Evolutionary conservation across 2,888 invertebrate genomes (phyloP).

Genomic region (Mamestra brassicae): DNA sequence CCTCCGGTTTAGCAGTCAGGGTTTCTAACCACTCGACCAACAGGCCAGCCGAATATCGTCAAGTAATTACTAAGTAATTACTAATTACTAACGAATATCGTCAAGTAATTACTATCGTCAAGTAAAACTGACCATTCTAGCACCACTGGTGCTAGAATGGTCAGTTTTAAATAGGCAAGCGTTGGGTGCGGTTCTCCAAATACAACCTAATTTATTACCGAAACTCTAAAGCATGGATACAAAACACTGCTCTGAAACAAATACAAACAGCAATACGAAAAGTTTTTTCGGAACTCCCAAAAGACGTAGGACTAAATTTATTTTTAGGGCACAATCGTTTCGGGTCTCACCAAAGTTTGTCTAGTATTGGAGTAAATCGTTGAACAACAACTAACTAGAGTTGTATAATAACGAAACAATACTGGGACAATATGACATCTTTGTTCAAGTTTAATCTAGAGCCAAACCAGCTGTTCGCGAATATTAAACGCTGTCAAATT

Average conservation of each 20-base stretch:
- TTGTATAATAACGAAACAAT: slow-evolving; percentile 21
- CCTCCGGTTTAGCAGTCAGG: no score
- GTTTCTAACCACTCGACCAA: no score
- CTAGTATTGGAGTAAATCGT: slow-evolving; percentile 18
- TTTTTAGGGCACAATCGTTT: slow-evolving; percentile 30
- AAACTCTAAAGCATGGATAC: slow-evolving; percentile 18
- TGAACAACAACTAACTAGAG: slow-evolving; percentile 15
- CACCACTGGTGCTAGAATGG: background rate
- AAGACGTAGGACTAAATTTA: slow-evolving; percentile 41
- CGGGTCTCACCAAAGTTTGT: slow-evolving; percentile 23
- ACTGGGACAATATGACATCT: slow-evolving; percentile 30
- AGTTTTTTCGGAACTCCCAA: slow-evolving; percentile 42
- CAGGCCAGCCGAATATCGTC: no score
- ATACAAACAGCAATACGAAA: slow-evolving; percentile 36
- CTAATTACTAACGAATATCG: no score
- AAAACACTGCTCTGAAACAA: slow-evolving; percentile 12
- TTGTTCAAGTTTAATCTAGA: slow-evolving; percentile 62
- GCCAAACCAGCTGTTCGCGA: slow-evolving; percentile 64
- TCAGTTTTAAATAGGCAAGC: background rate
- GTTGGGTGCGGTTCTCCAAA: background rate
- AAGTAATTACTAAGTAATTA: no score
- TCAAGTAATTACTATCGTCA: no score
- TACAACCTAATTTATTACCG: slow-evolving; percentile 1
- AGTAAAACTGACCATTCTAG: no score
- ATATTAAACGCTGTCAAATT: slow-evolving; percentile 63